These are phyloP conservation scores for Callipepla squamata DNA, from an alignment of 2,113 vertebrate genomes.

Conservation along the genomic window DNA sequence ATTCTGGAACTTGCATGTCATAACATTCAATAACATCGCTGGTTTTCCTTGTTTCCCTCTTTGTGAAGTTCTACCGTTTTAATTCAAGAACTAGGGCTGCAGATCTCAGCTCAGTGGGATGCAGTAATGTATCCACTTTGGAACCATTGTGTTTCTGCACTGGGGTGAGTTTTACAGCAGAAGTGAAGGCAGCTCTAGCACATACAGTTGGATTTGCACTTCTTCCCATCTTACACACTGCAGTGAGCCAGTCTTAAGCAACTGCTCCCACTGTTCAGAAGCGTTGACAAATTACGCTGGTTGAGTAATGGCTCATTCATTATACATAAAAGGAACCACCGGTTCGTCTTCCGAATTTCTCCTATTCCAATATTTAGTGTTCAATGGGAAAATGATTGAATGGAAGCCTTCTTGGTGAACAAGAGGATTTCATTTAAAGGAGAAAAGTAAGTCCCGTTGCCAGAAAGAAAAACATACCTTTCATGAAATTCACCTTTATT, in stretches of 20 bases:
- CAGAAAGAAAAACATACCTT: background rate
- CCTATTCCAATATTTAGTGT: background rate
- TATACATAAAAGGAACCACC: background rate
- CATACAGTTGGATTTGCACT: accelerated
- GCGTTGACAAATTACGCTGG: background rate
- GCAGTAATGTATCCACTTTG: accelerated
- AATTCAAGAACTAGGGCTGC: background rate
- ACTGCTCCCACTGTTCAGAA: background rate
- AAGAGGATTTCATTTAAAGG: conserved; percentile 1
- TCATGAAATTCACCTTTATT: conserved; percentile 50
- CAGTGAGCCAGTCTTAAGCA: background rate
- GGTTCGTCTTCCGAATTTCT: background rate
- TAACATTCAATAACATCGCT: background rate
- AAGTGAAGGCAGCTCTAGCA: background rate
- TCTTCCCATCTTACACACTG: background rate
- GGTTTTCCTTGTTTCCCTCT: background rate
- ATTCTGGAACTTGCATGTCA: conserved; percentile 11
- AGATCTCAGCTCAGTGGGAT: background rate
- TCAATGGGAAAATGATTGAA: background rate
- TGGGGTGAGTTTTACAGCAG: background rate
- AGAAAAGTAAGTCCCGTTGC: background rate
- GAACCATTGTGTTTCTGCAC: background rate
- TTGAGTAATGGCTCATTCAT: background rate
- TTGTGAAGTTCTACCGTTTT: conserved; percentile 10
- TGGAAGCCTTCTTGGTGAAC: background rate